Evolutionary conservation across 2,888 invertebrate species (phyloP), one percentile per base, ranked within the genome.

Genomic region (Chrysina gloriosa): DNA sequence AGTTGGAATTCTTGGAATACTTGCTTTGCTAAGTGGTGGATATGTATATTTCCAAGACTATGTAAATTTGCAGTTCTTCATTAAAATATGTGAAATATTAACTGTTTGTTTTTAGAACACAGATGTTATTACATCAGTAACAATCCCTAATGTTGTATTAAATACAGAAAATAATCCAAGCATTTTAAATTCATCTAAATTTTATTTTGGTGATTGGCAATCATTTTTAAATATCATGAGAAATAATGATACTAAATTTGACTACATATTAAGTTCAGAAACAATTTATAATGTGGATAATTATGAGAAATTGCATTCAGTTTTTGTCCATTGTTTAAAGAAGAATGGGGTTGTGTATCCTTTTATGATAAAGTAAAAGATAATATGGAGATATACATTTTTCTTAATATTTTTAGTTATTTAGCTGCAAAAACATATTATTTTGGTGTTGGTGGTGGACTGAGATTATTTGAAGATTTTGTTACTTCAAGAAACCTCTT

Each of bases 381-480:
- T 1, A 5, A 42, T 1, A 21, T 6, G 1, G 47, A 4, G n/a
- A 7, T 16, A 47, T 52, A n/a, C n/a, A n/a, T 66, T 63, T 66
- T 73, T 63, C 71, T 73, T 74, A 70, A 71, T 34, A 5, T 42
- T 39, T 50, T 39, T 54, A 84, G 87, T 71, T 91, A 89, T 80
- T 82, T 98, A 65, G 97, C 96, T 63, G 97, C 95, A 2, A 98
- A 98, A 86, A 89, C 89, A 9, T 90, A 92, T 83, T 98, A 98
- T 82, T 98, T 98, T 86, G 98, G 98, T 71, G 95, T 97, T 19
- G 97, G 97, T 7, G 98, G 98, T 58, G 91, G 95, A 7, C 85
- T 91, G 39, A 84, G 89, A 71, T 88, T 92, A 74, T 98, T 97
- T 85, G 88, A 92, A 81, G 81, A 87, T 47, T 80, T 86, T 58